Conservation (phyloP, 2,113 vertebrate species). For the Delphinapterus leucas region DNA sequence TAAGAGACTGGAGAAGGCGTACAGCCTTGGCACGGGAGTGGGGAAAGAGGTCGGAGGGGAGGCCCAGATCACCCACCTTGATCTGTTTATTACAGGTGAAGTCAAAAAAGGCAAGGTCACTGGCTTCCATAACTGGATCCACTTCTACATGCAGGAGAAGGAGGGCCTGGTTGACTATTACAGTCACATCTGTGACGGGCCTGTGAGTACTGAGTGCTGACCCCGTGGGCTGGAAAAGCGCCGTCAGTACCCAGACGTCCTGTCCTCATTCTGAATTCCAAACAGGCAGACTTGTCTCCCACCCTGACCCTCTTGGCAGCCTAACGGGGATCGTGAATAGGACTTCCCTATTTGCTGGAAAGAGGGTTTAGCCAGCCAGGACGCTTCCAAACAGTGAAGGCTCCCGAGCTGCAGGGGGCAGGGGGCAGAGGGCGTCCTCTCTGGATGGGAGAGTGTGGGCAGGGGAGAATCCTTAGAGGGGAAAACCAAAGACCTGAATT, state of each 20-base stretch:
- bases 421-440: neutral
- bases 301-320: neutral
- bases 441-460: neutral
- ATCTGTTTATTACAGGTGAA: constrained; percentile 84
- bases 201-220: constrained; percentile 82
- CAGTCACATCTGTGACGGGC: constrained; percentile 93
- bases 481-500: neutral
- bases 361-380: neutral
- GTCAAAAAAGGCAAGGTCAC: constrained; percentile 92
- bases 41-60: neutral
- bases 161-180: constrained; percentile 88
- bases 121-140: constrained; percentile 98
- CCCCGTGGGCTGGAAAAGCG: neutral
- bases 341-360: neutral
- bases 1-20: neutral
- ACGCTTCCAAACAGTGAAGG: neutral
- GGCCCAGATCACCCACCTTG: neutral
- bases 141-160: constrained; percentile 94
- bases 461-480: neutral
- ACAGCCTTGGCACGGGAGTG: neutral
- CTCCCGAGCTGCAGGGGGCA: neutral
- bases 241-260: neutral
- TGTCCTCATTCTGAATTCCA: neutral
- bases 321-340: neutral
- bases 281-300: neutral